Evolutionary conservation across 2,888 invertebrate species (phyloP).

Genomic region (Scaeva pyrastri): DNA sequence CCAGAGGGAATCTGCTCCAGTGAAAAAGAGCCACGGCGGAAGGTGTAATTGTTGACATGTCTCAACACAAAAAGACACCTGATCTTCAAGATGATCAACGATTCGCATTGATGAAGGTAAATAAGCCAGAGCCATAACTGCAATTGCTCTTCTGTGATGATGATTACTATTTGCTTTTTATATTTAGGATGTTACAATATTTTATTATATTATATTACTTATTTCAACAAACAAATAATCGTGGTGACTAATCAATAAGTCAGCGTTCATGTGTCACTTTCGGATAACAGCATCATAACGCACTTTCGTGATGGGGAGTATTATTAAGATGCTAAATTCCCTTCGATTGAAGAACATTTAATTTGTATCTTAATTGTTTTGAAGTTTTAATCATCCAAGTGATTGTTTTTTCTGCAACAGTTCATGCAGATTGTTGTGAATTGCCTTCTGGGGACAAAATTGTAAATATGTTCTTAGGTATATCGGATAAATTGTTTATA

Average conservation of each 20-base stretch:
- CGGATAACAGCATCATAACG: not conserved
- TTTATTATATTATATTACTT: not conserved
- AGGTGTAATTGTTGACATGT: conserved; percentile 49
- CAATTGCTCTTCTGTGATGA: not conserved
- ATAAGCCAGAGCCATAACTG: conserved; percentile 45
- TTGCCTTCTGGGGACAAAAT: not conserved
- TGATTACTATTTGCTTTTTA: not conserved
- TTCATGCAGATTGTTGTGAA: not conserved
- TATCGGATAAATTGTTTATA: not conserved
- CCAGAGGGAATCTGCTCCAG: conserved; percentile 42
- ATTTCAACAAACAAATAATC: not conserved
- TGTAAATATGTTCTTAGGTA: not conserved
- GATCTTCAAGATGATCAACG: conserved; percentile 87
- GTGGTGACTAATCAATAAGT: conserved; percentile 32
- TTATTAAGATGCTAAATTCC: not conserved
- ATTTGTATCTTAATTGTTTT: not conserved
- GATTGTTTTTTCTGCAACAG: not conserved
- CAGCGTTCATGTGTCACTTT: conserved; percentile 2
- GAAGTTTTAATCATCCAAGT: not conserved
- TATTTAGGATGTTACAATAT: conserved; percentile 4
- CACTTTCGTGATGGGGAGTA: not conserved
- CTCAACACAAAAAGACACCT: conserved; percentile 55
- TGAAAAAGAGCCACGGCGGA: conserved; percentile 7
- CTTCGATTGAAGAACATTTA: not conserved
- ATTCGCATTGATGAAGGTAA: conserved; percentile 92